phyloP scores from a whole-genome alignment of 2,797 vertebrate genomes.

The Lagodon rhomboides region DNA sequence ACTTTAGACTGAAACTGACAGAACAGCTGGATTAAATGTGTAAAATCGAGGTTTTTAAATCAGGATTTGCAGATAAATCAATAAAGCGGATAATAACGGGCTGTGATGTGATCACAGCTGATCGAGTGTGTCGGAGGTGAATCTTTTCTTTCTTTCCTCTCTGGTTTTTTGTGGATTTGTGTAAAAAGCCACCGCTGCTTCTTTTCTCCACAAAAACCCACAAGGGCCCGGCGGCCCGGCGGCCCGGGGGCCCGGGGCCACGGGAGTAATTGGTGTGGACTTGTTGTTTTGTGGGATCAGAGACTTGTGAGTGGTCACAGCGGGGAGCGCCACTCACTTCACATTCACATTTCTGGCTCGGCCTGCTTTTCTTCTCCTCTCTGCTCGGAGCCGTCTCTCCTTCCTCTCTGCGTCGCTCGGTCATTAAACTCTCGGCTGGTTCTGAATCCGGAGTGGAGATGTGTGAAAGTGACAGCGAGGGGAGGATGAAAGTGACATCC shows the following conservation, averaged over 20 bases:
- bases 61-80: no score
- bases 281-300: constrained; percentile 75
- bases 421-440: constrained; percentile 18
- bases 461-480: constrained; percentile 86
- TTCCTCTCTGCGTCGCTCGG: constrained; percentile 71
- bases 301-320: constrained; percentile 78
- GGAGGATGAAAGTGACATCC: constrained; percentile 92
- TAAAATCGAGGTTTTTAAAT: no score
- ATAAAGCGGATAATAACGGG: no score
- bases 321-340: constrained; percentile 73
- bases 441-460: constrained; percentile 47
- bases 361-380: constrained; percentile 10
- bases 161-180: constrained; percentile 17
- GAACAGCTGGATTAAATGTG: no score
- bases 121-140: background rate
- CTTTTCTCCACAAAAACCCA: constrained; percentile 47
- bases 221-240: constrained; percentile 44
- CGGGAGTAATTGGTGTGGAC: constrained; percentile 70
- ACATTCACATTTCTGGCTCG: constrained; percentile 47
- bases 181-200: constrained; percentile 45
- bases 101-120: no score
- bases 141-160: background rate
- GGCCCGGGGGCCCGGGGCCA: constrained; percentile 67
- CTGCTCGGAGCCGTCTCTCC: background rate
- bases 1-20: no score